Percentiles rank a stretch among this genome's conserved stretches.
Conservation (phyloP, 2,113 vertebrate genomes). For the Eptesicus fuscus region DNA sequence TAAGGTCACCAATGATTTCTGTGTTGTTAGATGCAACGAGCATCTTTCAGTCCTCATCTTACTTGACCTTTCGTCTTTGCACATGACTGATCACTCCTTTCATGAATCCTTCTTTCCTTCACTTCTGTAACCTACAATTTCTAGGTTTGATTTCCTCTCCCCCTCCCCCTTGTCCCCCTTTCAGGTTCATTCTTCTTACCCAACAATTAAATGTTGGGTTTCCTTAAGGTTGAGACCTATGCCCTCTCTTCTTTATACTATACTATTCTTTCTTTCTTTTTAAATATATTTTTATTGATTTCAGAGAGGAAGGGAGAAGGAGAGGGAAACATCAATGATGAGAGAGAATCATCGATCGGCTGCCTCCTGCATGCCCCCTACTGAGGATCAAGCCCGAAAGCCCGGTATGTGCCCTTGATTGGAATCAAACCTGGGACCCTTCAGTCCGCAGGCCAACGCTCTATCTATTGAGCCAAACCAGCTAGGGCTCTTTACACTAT, state of each 20-base stretch:
- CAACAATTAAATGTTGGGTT: not conserved
- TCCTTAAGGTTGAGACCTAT: not conserved
- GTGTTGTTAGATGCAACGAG: not conserved
- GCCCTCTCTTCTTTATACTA: not conserved
- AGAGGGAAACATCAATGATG: no score
- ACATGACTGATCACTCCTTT: not conserved
- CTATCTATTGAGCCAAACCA: not conserved
- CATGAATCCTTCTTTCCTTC: not conserved
- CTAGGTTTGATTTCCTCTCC: not conserved
- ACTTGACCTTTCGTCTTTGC: constrained; percentile 3
- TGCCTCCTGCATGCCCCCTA: no score
- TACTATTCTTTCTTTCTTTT: no score
- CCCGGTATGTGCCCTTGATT: no score
- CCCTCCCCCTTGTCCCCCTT: not conserved
- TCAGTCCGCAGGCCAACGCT: no score
- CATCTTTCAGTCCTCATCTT: not conserved
- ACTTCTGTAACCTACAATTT: not conserved
- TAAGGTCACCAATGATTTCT: not conserved
- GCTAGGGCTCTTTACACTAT: not conserved
- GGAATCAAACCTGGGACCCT: no score
- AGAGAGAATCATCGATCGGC: no score
- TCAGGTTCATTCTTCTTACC: not conserved
- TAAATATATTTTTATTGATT: no score
- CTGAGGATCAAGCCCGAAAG: no score
- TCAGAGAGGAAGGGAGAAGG: no score